phyloP scores from a whole-genome alignment of 2,888 invertebrate species.

The Caenorhabditis sulstoni region DNA sequence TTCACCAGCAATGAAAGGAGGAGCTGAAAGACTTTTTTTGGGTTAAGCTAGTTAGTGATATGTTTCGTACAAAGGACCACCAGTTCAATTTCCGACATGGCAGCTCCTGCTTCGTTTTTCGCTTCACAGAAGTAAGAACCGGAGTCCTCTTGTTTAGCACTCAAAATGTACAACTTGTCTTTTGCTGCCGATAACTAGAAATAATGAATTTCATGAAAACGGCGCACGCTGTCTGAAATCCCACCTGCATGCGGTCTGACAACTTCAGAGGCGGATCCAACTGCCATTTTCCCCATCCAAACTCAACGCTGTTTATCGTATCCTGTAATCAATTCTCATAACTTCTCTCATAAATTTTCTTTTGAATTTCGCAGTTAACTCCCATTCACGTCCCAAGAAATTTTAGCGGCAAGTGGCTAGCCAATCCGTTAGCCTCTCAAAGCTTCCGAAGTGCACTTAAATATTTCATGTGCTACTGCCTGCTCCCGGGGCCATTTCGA shows the following conservation, averaged over 20 bases:
- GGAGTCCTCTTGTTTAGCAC: constrained; percentile 82
- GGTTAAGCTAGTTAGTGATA: background rate
- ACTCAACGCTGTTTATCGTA: too few species aligned
- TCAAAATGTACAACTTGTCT: constrained; percentile 74
- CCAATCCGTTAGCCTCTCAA: constrained; percentile 42
- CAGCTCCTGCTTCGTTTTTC: constrained; percentile 85
- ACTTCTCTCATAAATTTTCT: background rate
- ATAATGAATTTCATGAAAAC: constrained; percentile 17
- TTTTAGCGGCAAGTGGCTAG: constrained; percentile 9
- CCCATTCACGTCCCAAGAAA: background rate
- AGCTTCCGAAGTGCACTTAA: constrained; percentile 63
- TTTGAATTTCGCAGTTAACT: background rate
- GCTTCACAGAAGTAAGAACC: constrained; percentile 84
- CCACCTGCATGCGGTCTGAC: constrained; percentile 60
- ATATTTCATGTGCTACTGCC: constrained; percentile 53
- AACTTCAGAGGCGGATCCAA: too few species aligned
- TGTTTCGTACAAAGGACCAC: constrained; percentile 81
- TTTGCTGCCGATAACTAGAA: constrained; percentile 70
- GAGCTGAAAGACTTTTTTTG: constrained; percentile 81
- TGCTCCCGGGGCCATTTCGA: constrained; percentile 8
- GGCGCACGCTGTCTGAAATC: background rate
- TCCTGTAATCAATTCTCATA: background rate
- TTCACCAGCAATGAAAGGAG: constrained; percentile 82
- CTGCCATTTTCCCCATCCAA: too few species aligned
- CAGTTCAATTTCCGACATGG: constrained; percentile 83